A percentile compares a stretch with the other conserved stretches of the same genome.
These are phyloP conservation scores for Odontamblyopus lacepedii DNA, from an alignment of 2,797 vertebrate species.

Conservation along the genomic window DNA sequence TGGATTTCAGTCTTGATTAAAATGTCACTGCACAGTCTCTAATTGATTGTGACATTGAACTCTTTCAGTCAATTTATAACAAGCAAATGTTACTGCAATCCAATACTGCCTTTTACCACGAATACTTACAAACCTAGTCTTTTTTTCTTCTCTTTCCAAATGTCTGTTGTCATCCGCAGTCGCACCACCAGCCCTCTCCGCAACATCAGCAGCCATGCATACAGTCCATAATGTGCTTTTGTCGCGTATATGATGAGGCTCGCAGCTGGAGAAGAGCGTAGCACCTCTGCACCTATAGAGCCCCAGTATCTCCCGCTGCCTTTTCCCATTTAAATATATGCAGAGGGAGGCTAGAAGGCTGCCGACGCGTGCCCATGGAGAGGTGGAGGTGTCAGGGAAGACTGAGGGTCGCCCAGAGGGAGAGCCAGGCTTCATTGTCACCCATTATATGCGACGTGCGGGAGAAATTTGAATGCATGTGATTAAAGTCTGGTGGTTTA, in stretches of 20 bases:
- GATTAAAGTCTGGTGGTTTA: slow-evolving; percentile 3
- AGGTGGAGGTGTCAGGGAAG: slow-evolving; percentile 48
- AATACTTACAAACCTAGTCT: neutral
- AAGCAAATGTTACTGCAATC: neutral
- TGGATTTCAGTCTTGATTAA: too few relatives aligned
- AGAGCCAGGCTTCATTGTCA: slow-evolving; percentile 8
- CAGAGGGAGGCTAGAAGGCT: slow-evolving; percentile 50
- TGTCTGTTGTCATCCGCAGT: slow-evolving; percentile 41
- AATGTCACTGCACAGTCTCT: too few relatives aligned
- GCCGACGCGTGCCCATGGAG: slow-evolving; percentile 36
- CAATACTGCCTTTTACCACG: neutral
- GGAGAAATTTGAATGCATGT: neutral
- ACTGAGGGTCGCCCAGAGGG: slow-evolving; percentile 33
- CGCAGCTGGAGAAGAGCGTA: slow-evolving; percentile 49
- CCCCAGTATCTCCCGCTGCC: slow-evolving; percentile 14
- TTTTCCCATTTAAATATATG: slow-evolving; percentile 52
- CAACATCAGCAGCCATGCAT: slow-evolving; percentile 27
- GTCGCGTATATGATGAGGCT: slow-evolving; percentile 60
- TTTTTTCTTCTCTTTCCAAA: slow-evolving; percentile 5
- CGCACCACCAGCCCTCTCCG: slow-evolving; percentile 21
- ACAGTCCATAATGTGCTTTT: slow-evolving; percentile 55
- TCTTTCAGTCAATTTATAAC: too few relatives aligned
- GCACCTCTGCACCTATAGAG: slow-evolving; percentile 26
- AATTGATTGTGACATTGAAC: too few relatives aligned
- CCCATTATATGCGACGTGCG: neutral